Conservation (phyloP, 2,113 vertebrate species). For the Syrmaticus mikado region DNA sequence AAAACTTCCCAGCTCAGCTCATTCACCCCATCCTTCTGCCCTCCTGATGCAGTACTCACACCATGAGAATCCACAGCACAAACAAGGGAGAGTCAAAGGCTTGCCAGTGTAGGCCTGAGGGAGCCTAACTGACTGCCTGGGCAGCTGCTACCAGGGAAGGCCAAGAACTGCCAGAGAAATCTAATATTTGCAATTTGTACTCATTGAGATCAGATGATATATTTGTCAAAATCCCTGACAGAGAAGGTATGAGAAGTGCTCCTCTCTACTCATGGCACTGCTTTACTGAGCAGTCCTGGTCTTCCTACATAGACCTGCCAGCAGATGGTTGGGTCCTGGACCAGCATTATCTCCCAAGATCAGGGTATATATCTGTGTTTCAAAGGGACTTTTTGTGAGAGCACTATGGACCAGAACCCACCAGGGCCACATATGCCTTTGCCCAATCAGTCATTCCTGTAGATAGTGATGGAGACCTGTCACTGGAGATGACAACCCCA, state of each 20-base stretch:
- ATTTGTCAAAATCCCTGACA: neutral
- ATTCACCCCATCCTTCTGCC: neutral
- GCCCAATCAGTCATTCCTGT: neutral
- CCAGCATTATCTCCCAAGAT: neutral
- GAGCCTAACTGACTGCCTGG: neutral
- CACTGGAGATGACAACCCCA: neutral
- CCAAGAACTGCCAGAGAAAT: neutral
- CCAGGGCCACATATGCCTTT: neutral
- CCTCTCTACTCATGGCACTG: neutral
- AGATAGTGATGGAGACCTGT: neutral
- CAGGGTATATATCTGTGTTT: neutral
- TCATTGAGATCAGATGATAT: neutral
- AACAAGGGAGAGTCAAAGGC: neutral
- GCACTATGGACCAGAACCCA: neutral
- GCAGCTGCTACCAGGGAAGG: neutral
- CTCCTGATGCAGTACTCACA: neutral
- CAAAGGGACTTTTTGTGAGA: neutral
- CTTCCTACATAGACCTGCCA: neutral
- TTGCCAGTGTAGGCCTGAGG: neutral
- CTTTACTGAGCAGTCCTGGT: neutral
- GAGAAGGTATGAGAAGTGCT: neutral
- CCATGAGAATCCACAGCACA: neutral
- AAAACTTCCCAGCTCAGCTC: neutral
- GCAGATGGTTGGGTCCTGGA: neutral
- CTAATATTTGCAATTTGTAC: neutral